Conservation (phyloP, 2,113 vertebrate genomes). For the Callithrix jacchus region DNA sequence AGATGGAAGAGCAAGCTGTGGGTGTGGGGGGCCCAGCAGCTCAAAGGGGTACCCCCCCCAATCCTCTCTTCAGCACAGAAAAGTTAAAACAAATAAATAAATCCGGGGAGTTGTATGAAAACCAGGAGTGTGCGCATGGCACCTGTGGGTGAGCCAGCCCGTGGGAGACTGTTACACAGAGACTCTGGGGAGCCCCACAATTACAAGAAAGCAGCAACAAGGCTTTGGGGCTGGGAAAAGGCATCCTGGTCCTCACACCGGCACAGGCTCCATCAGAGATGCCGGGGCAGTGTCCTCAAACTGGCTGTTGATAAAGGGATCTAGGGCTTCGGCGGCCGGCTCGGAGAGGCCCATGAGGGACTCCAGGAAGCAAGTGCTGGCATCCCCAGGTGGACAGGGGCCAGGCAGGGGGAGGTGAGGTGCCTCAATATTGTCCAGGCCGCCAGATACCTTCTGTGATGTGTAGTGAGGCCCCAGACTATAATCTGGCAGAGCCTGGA, state of each 20-base stretch:
- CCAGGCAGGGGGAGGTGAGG: slow-evolving; percentile 91
- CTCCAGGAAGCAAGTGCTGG: slow-evolving; percentile 92
- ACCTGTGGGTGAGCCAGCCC: slow-evolving; percentile 76
- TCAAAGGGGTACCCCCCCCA: slow-evolving; percentile 80
- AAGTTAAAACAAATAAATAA: slow-evolving; percentile 93
- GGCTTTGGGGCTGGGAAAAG: background rate
- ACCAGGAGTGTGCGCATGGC: slow-evolving; percentile 84
- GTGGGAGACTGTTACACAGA: slow-evolving; percentile 43
- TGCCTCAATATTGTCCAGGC: slow-evolving; percentile 88
- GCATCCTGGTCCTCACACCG: slow-evolving; percentile 83
- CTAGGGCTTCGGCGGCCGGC: slow-evolving; percentile 88
- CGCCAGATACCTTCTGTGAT: slow-evolving; percentile 92
- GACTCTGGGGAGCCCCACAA: background rate
- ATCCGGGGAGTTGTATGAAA: slow-evolving; percentile 89
- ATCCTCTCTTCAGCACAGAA: slow-evolving; percentile 82
- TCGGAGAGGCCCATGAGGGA: slow-evolving; percentile 94
- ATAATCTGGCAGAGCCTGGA: slow-evolving; percentile 93
- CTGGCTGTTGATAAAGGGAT: slow-evolving; percentile 93
- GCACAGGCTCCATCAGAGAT: slow-evolving; percentile 92
- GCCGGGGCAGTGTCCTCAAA: slow-evolving; percentile 94
- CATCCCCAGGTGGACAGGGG: slow-evolving; percentile 88
- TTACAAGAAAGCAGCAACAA: slow-evolving; percentile 55
- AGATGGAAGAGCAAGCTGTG: background rate
- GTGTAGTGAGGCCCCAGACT: slow-evolving; percentile 94
- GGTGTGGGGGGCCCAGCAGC: slow-evolving; percentile 75